These are phyloP conservation scores for Montipora cactus DNA, from an alignment of 64 coral and sea anemone genomes.

Conservation along the genomic window DNA sequence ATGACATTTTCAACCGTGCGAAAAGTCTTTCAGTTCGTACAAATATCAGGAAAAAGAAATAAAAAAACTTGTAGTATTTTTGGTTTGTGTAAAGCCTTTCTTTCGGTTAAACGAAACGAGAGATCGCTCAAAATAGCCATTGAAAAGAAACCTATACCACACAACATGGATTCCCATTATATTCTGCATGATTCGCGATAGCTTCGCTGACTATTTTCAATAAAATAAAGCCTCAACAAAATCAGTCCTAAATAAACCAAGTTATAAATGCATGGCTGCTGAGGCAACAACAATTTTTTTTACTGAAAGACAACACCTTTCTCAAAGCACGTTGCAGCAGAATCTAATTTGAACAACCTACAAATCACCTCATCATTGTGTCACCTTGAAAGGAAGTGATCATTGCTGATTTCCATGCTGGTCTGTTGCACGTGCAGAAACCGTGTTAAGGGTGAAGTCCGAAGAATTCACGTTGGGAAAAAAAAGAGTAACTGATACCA, in stretches of 20 bases:
- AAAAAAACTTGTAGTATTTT: neutral
- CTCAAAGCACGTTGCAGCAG: conserved; percentile 37
- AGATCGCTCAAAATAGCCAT: too few relatives aligned
- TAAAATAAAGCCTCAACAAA: too few relatives aligned
- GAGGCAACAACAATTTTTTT: conserved; percentile 34
- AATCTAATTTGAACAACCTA: conserved; percentile 28
- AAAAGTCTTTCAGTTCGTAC: too few relatives aligned
- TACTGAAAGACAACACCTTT: conserved; percentile 50
- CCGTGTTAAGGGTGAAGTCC: conserved; percentile 8
- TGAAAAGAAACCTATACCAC: too few relatives aligned
- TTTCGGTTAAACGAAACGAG: too few relatives aligned
- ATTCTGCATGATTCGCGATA: too few relatives aligned
- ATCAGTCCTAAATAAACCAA: too few relatives aligned
- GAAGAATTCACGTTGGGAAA: neutral
- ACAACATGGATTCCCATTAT: too few relatives aligned
- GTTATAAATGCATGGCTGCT: neutral
- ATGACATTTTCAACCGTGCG: too few relatives aligned
- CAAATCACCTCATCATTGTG: conserved; percentile 27
- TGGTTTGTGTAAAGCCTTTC: too few relatives aligned
- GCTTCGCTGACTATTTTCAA: too few relatives aligned
- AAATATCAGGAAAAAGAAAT: too few relatives aligned
- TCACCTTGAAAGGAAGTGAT: neutral
- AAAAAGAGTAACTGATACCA: neutral
- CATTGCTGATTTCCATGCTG: conserved; percentile 1
- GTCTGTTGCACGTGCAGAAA: neutral